phyloP scores from a whole-genome alignment of 2,113 vertebrate genomes.

The Todiramphus chloris region DNA sequence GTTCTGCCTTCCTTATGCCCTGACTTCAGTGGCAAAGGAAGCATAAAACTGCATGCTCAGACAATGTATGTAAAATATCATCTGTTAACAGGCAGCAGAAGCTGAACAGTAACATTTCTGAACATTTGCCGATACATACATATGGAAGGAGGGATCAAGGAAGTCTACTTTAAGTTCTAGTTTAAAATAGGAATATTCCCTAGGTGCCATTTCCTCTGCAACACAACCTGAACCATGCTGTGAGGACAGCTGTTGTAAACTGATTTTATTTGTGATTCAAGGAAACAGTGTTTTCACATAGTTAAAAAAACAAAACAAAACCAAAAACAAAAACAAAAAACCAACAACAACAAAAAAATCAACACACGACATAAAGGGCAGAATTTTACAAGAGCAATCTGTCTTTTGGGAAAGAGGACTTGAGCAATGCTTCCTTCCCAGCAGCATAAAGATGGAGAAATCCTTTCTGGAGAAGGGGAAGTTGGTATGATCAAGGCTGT shows the following conservation, averaged over 20 bases:
- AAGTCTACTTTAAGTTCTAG: not conserved
- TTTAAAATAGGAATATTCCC: not conserved
- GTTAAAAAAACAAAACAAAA: not conserved
- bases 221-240: not conserved
- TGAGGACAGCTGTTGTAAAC: not conserved
- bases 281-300: not conserved
- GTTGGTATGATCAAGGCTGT: not conserved
- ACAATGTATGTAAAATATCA: not conserved
- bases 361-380: slow-evolving; percentile 1
- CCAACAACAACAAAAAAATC: too few relatives aligned
- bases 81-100: not conserved
- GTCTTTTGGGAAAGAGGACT: slow-evolving; percentile 26
- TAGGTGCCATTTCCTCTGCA: not conserved
- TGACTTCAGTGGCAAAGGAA: not conserved
- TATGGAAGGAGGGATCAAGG: not conserved
- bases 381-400: slow-evolving; percentile 17
- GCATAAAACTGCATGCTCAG: not conserved
- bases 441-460: slow-evolving; percentile 43
- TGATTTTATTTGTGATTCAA: not conserved
- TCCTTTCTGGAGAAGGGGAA: slow-evolving; percentile 38
- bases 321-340: too few relatives aligned
- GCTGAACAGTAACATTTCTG: not conserved
- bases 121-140: not conserved
- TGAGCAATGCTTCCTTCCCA: slow-evolving; percentile 30
- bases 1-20: not conserved